phyloP scores from a whole-genome alignment of 2,888 invertebrate species.

The Amphipyra berbera region DNA sequence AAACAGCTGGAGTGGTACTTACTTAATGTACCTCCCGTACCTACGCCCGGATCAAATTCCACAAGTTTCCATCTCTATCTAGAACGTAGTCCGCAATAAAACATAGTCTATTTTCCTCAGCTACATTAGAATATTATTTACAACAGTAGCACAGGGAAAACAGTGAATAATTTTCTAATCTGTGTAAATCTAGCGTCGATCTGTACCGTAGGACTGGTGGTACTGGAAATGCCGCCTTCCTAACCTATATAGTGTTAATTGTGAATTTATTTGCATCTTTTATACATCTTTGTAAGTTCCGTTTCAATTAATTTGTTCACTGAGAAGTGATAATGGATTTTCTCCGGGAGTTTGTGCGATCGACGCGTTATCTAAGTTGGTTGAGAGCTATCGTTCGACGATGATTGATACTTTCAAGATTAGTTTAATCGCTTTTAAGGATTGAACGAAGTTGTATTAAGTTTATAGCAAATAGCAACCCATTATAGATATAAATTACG shows the following conservation, averaged over 20 bases:
- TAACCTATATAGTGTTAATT: conserved; percentile 60
- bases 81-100: conserved; percentile 32
- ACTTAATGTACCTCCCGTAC: too few species aligned
- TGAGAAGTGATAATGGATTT: conserved; percentile 43
- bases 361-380: conserved; percentile 23
- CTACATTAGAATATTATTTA: conserved; percentile 51
- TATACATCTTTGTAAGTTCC: conserved; percentile 49
- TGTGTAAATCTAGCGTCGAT: conserved; percentile 47
- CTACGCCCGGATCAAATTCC: conserved; percentile 30
- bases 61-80: conserved; percentile 41
- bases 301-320: conserved; percentile 44
- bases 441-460: conserved; percentile 21
- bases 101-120: conserved; percentile 41
- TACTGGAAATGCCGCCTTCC: conserved; percentile 43
- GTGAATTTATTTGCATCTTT: conserved; percentile 64
- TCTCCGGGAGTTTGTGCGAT: conserved; percentile 35
- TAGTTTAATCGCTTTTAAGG: conserved; percentile 26
- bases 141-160: conserved; percentile 56
- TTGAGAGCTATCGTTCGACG: conserved; percentile 10
- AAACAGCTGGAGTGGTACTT: conserved; percentile 17
- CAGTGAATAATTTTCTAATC: conserved; percentile 64
- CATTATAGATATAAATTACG: conserved; percentile 9
- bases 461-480: not conserved
- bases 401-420: conserved; percentile 44
- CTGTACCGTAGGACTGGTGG: conserved; percentile 40